Conservation (phyloP, 1,140 invertebrate species). For the Nasonia longicornis region DNA sequence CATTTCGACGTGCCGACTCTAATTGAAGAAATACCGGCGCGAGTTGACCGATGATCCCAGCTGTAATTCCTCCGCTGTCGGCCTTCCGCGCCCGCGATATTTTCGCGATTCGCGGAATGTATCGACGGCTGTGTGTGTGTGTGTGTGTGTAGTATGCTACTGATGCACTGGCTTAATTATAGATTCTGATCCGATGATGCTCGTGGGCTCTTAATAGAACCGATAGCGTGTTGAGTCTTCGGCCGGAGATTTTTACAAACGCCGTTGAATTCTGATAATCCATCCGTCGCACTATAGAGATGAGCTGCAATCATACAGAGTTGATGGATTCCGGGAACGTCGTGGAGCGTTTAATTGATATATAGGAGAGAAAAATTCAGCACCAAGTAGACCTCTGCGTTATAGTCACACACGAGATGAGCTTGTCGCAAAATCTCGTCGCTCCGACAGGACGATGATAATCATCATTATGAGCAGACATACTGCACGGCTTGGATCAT, state of each 20-base stretch:
- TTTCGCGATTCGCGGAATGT: not conserved
- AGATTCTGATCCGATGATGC: constrained; percentile 10
- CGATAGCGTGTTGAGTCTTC: not conserved
- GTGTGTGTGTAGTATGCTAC: no score
- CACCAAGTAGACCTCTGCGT: not conserved
- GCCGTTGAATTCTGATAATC: not conserved
- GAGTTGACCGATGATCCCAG: constrained; percentile 20
- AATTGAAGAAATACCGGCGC: constrained; percentile 10
- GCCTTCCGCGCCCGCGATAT: not conserved
- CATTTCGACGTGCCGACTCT: constrained; percentile 11
- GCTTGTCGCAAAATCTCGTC: not conserved
- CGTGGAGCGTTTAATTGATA: not conserved
- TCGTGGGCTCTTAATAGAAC: not conserved
- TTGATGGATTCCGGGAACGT: not conserved
- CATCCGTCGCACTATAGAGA: not conserved
- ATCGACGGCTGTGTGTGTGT: not conserved
- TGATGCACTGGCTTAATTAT: constrained; percentile 7
- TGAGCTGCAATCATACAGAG: not conserved
- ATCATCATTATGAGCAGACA: not conserved
- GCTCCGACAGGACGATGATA: not conserved
- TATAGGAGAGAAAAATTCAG: not conserved
- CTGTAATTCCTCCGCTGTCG: not conserved
- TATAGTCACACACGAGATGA: not conserved
- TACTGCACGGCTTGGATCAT: constrained; percentile 24
- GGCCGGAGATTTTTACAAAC: not conserved